phyloP scores from a whole-genome alignment of 2,113 vertebrate genomes.

The Macrotus californicus region DNA sequence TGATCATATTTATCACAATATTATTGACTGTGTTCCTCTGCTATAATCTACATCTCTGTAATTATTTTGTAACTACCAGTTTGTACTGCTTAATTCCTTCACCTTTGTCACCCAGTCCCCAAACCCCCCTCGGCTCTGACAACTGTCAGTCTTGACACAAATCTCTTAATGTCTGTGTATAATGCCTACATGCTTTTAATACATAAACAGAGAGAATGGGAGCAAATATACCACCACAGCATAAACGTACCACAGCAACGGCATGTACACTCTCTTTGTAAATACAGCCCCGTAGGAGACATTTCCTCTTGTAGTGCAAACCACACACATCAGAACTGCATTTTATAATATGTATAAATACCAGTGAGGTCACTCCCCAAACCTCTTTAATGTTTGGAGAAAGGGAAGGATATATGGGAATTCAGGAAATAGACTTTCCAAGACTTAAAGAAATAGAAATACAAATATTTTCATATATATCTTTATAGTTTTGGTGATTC shows the following conservation, averaged over 20 bases:
- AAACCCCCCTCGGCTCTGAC: neutral
- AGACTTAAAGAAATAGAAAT: neutral
- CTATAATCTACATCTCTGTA: neutral
- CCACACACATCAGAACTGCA: neutral
- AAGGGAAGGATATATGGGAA: neutral
- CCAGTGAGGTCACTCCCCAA: neutral
- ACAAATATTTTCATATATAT: neutral
- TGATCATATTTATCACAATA: neutral
- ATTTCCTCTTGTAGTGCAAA: neutral
- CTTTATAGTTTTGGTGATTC: neutral
- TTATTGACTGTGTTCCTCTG: neutral
- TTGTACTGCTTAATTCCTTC: neutral
- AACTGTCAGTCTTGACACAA: neutral
- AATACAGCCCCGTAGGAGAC: neutral
- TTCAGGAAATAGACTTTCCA: neutral
- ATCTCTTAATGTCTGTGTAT: neutral
- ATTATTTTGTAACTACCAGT: neutral
- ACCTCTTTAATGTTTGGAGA: neutral
- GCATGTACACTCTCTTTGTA: neutral
- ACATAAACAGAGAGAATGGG: neutral
- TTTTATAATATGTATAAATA: neutral
- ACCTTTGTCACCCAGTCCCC: neutral
- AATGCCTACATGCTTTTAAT: slow-evolving; percentile 33
- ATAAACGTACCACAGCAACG: neutral
- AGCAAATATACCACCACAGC: neutral